phyloP scores from a whole-genome alignment of 2,888 invertebrate species.

The Cantharis rufa region DNA sequence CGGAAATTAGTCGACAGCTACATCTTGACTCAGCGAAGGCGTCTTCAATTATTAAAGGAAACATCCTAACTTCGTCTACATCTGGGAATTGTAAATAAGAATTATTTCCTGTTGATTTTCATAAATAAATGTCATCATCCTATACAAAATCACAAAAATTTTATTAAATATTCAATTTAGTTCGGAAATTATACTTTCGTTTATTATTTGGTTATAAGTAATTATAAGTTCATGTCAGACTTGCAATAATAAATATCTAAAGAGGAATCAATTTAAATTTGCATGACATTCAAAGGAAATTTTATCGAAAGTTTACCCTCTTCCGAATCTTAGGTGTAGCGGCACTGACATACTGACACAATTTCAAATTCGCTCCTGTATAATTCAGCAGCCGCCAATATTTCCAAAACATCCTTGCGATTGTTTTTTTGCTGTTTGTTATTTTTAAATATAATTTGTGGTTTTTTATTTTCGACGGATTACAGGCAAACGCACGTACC shows the following conservation, averaged over 20 bases:
- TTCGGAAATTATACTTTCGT: neutral
- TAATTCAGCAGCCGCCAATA: neutral
- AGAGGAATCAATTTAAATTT: neutral
- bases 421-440: too few relatives aligned
- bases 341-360: neutral
- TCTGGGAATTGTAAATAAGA: slow-evolving; percentile 42
- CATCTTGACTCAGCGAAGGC: slow-evolving; percentile 34
- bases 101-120: slow-evolving; percentile 43
- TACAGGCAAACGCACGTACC: too few relatives aligned
- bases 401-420: neutral
- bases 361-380: neutral
- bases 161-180: neutral
- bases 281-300: neutral
- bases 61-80: slow-evolving; percentile 34
- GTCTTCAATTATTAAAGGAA: slow-evolving; percentile 37
- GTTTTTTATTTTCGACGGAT: too few relatives aligned
- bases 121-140: slow-evolving; percentile 27
- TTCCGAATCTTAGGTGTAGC: neutral
- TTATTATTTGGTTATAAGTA: neutral
- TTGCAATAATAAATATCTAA: neutral
- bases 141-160: slow-evolving; percentile 2
- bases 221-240: neutral
- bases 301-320: neutral
- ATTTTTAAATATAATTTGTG: too few relatives aligned
- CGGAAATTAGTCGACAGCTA: slow-evolving; percentile 37